Evolutionary conservation across 92 coral and sea anemone genomes (phyloP), one percentile per base, ranked within the genome.

Genomic region (Parazoanthus darwini): DNA sequence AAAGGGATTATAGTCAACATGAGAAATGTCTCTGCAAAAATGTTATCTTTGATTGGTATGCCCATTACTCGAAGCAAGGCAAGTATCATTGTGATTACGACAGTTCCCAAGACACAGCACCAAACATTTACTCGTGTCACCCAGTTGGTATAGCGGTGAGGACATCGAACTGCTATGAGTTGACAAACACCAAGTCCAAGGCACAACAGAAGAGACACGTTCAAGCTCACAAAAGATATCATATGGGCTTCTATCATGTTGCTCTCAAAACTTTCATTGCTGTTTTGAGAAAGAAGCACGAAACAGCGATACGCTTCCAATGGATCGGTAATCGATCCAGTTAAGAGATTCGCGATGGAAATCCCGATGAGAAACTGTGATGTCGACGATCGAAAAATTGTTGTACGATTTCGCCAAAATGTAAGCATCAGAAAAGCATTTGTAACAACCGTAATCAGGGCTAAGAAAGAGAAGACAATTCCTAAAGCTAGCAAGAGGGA

Each of bases 31-130:
- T 84, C 87, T 18, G 71, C 66, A 48, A 84, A 29, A 71, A 44
- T 36, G 87, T 46, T 71, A 1, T 84, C 87, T 51, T 71, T 50
- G 18, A 70, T 26, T 16, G 78, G 44, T 71, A 84, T 29, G 58
- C 87, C 87, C 79, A 71, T 84, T 36, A 84, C 79, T 84, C 87
- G 87, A 42, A 84, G 63, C 18, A 84, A 71, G 33, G 87, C 87
- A 29, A 84, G 26, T 11, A 84, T 4, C 14, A 50, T 42, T 15
- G 54, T 84, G 42, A 84, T 37, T 20, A 46, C 43, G 0, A 84
- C 67, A 70, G 66, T 71, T 68, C 78, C 87, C 38, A 70, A 3
- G 67, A 84, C 72, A 4, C 9, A 16, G 26, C 65, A 70, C 87
- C 79, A 84, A 43, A 84, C 75, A 22, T 71, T 84, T 2, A 33